Evolutionary conservation across 2,797 vertebrate species (phyloP), one percentile per base, ranked within the genome.

Genomic region (Megalops cyprinoides): DNA sequence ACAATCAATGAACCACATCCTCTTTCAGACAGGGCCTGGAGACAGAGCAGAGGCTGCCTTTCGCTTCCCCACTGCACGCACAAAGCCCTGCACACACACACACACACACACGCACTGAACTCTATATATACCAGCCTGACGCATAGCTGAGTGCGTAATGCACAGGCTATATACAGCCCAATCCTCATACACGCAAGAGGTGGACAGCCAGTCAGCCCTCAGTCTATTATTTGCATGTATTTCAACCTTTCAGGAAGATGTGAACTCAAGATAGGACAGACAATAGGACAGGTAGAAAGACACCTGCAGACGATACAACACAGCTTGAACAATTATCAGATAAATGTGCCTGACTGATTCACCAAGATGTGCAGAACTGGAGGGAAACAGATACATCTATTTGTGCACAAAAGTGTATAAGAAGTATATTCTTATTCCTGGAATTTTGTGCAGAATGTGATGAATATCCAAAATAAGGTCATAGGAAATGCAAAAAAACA

Each of bases 1-100:
- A 44, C 9, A 37, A 25, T 23, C 51, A 25, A 73, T 25, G 8
- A 37, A 62, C 53, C 76, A 79, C 81, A 62, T 82, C 81, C 81
- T 82, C 67, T 78, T 73, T 56, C 74, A 44, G 53, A 31, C 4
- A 6, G 0, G 39, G 28, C 48, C 81, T 56, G 42, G 46, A 69
- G 56, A 53, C 46, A 60, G 37, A 34, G 44, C 65, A 31, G 2
- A 28, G 15, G 39, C 44, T n/a, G 34, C 31, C 18, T 31, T 46
- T 67, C 55, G 60, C 48, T 56, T 53, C 58, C 23, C 28, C 25
- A 31, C 39, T 8, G 42, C 25, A 2, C 20, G 23, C 18, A n/a
- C 34, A 12, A 10, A 5, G 62, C 18, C 2, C 28, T 37, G 1
- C 4, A 10, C 44, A 15, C 39, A 23, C 39, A 74, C 56, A 28